phyloP scores from a whole-genome alignment of 2,113 vertebrate species.

The Pteropus alecto region DNA sequence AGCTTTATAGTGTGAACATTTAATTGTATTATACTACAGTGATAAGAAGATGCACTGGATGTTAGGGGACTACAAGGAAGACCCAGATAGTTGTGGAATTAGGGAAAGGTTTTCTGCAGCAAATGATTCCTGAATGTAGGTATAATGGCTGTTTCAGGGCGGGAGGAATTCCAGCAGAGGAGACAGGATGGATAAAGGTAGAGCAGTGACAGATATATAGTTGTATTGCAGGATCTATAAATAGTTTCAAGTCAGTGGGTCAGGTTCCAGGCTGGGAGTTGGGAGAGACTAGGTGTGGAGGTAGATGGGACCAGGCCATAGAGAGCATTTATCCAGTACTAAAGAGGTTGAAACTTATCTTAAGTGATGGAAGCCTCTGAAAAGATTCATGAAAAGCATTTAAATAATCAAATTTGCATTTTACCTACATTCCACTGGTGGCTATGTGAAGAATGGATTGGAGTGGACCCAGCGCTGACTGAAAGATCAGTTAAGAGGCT shows the following conservation, averaged over 20 bases:
- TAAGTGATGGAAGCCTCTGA: not conserved
- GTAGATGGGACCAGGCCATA: not conserved
- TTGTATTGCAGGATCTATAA: not conserved
- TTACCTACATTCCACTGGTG: conserved; percentile 5
- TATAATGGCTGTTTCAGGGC: not conserved
- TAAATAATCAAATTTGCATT: conserved; percentile 8
- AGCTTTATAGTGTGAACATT: not conserved
- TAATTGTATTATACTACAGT: not conserved
- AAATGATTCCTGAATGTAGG: not conserved
- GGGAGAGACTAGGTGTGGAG: not conserved
- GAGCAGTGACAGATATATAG: not conserved
- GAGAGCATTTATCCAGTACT: not conserved
- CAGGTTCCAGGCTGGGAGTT: not conserved
- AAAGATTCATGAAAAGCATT: conserved; percentile 18
- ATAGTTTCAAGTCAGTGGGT: not conserved
- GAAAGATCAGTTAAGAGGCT: conserved; percentile 4
- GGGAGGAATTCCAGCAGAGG: not conserved
- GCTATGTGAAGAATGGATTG: not conserved
- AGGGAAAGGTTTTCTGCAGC: not conserved
- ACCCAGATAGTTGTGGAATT: not conserved
- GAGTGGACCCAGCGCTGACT: not conserved
- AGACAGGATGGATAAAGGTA: not conserved
- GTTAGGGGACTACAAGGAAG: not conserved
- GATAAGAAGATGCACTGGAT: not conserved
- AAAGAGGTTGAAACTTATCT: not conserved